Conservation (phyloP, 2,113 vertebrate genomes). For the Ginglymostoma cirratum region DNA sequence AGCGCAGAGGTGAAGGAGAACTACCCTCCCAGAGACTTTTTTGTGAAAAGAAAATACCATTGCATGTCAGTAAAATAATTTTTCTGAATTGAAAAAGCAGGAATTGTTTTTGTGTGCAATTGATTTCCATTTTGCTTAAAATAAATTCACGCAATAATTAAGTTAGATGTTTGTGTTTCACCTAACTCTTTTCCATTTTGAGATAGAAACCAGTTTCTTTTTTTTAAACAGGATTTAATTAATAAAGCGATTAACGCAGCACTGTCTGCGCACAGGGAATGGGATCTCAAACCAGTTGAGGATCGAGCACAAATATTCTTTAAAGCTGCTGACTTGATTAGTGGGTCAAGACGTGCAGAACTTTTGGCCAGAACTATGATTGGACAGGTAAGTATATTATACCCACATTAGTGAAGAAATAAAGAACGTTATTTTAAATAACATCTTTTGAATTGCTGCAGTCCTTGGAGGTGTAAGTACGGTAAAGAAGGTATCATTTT, state of each 20-base stretch:
- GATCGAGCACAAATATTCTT: conserved; percentile 85
- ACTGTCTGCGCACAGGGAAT: conserved; percentile 71
- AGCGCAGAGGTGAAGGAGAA: not conserved
- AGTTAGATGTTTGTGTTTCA: not conserved
- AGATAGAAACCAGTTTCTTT: not conserved
- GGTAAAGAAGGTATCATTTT: too few relatives aligned
- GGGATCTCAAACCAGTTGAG: conserved; percentile 79
- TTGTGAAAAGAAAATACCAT: not conserved
- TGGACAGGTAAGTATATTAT: conserved; percentile 67
- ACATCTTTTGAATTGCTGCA: not conserved
- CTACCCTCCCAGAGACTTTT: not conserved
- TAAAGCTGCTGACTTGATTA: conserved; percentile 79
- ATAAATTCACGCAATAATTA: not conserved
- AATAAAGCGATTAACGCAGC: conserved; percentile 78
- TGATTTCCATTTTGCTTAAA: not conserved
- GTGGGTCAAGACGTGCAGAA: conserved; percentile 71
- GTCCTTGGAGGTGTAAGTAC: too few relatives aligned
- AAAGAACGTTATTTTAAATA: not conserved
- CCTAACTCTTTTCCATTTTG: not conserved
- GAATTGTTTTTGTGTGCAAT: not conserved
- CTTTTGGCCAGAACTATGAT: conserved; percentile 93
- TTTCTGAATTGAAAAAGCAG: not conserved
- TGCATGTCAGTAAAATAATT: not conserved
- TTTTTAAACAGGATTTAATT: conserved; percentile 66
- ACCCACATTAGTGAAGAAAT: not conserved